phyloP scores from a whole-genome alignment of 2,113 vertebrate genomes.

The Nipponia nippon region DNA sequence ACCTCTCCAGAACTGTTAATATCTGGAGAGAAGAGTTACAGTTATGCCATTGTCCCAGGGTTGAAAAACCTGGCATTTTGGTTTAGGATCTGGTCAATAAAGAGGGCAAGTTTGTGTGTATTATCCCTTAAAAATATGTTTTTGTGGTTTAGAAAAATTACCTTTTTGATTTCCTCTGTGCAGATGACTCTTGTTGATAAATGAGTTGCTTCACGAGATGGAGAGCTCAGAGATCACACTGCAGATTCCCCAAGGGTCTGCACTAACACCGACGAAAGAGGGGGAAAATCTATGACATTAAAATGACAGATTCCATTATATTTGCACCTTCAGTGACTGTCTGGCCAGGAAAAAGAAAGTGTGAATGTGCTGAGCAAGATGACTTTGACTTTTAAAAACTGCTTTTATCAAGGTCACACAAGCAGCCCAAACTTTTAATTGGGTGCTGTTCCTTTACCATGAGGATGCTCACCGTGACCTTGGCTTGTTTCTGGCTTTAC shows the following conservation, averaged over 20 bases:
- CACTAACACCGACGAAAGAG: not conserved
- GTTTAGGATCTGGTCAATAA: not conserved
- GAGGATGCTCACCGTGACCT: not conserved
- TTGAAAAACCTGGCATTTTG: not conserved
- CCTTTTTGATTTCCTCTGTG: not conserved
- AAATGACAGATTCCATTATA: constrained; percentile 64
- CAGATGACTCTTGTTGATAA: not conserved
- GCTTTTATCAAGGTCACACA: constrained; percentile 33
- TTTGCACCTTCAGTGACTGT: constrained; percentile 65
- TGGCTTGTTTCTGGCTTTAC: not conserved
- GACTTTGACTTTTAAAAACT: constrained; percentile 54
- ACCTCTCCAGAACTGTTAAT: not conserved
- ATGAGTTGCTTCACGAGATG: not conserved
- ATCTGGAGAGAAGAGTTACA: not conserved
- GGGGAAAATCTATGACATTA: constrained; percentile 43
- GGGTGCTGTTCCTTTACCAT: not conserved
- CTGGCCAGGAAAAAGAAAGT: constrained; percentile 55
- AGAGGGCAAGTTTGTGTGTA: not conserved
- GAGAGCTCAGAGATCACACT: not conserved
- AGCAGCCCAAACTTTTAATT: constrained; percentile 58
- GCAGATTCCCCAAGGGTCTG: not conserved
- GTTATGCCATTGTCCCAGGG: not conserved
- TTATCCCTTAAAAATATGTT: not conserved
- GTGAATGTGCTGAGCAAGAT: constrained; percentile 67
- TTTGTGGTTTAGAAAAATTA: not conserved